phyloP scores from a whole-genome alignment of 2,797 vertebrate genomes.

The Acanthurus lineatus region DNA sequence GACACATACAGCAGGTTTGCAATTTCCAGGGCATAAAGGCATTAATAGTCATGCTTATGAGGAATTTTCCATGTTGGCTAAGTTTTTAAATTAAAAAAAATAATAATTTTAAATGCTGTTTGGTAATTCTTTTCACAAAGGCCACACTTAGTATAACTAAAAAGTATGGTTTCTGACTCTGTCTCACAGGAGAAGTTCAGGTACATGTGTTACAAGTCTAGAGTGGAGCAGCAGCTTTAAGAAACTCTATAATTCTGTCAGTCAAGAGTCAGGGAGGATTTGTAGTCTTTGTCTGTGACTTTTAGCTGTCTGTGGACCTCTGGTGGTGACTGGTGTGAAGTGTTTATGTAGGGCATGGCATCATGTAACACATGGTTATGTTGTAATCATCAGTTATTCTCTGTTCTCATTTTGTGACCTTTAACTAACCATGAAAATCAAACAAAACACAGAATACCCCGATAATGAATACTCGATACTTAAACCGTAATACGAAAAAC shows the following conservation, averaged over 20 bases:
- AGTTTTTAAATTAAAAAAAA: slow-evolving; percentile 4
- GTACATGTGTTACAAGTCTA: background rate
- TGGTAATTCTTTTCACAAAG: background rate
- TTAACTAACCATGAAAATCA: background rate
- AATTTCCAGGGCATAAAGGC: slow-evolving; percentile 32
- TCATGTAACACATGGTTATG: background rate
- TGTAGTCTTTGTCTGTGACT: background rate
- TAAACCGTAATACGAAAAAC: background rate
- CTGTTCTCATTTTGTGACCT: background rate
- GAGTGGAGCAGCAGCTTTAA: background rate
- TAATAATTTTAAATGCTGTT: background rate
- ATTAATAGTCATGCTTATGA: slow-evolving; percentile 40
- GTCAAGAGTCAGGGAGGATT: background rate
- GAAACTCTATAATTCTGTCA: background rate
- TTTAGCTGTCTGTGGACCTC: slow-evolving; percentile 50
- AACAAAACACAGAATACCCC: background rate
- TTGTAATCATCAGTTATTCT: background rate
- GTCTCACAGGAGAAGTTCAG: background rate
- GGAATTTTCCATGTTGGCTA: slow-evolving; percentile 1
- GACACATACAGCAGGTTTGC: slow-evolving; percentile 22
- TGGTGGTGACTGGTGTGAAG: slow-evolving; percentile 54
- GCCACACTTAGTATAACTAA: background rate
- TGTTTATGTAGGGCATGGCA: slow-evolving; percentile 12
- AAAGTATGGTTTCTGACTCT: background rate
- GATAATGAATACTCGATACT: background rate